Conservation (phyloP, 35 echinoderm and acorn worm genomes). For the Lytechinus pictus region DNA sequence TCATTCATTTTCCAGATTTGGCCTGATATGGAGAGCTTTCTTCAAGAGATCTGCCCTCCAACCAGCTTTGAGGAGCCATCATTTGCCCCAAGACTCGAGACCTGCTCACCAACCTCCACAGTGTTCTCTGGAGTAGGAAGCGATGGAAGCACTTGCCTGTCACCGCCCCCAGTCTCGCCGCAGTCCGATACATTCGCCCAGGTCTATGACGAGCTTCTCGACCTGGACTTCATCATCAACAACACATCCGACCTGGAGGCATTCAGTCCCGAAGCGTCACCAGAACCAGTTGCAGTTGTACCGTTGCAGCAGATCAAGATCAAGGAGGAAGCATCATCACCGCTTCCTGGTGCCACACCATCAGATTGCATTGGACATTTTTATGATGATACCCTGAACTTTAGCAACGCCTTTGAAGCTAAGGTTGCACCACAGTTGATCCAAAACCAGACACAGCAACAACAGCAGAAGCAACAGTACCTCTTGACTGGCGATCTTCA, state of each 20-base stretch:
- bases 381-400: constrained; percentile 31
- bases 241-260: constrained; percentile 58
- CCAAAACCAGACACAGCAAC: constrained; percentile 46
- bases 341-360: constrained; percentile 29
- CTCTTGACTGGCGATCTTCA: constrained; percentile 50
- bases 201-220: constrained; percentile 79
- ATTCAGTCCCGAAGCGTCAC: not conserved
- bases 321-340: constrained; percentile 84
- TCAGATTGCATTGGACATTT: constrained; percentile 49
- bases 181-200: constrained; percentile 33
- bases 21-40: constrained; percentile 84
- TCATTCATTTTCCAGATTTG: constrained; percentile 66
- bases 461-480: constrained; percentile 52
- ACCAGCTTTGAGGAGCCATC: constrained; percentile 50
- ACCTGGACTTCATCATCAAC: constrained; percentile 98
- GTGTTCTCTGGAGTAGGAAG: constrained; percentile 68
- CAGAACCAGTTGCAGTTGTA: constrained; percentile 13
- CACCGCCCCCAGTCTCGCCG: constrained; percentile 66
- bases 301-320: constrained; percentile 54
- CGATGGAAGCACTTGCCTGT: constrained; percentile 68
- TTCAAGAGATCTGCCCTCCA: constrained; percentile 60
- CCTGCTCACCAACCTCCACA: constrained; percentile 71
- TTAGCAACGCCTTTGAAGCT: not conserved
- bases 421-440: constrained; percentile 48
- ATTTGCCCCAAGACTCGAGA: constrained; percentile 49